Conservation (phyloP, 2,797 vertebrate genomes). For the Hoplostethus mediterraneus region DNA sequence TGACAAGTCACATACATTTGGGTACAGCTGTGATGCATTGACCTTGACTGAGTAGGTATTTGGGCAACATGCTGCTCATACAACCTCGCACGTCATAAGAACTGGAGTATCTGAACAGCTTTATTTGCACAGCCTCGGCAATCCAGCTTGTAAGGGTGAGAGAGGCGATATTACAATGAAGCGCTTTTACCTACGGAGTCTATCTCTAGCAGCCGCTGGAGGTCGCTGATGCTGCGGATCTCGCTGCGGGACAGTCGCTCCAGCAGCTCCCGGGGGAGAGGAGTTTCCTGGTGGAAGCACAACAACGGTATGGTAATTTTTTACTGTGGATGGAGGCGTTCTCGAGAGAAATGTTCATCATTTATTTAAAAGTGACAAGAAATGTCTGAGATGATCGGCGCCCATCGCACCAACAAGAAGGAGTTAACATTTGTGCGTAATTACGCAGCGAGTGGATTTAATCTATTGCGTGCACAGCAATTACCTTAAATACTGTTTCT, state of each 20-base stretch:
- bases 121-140: no score
- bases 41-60: no score
- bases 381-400: no score
- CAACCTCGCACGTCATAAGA: no score
- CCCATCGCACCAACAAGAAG: neutral
- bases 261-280: slow-evolving; percentile 92
- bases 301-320: neutral
- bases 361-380: neutral
- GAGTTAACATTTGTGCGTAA: slow-evolving; percentile 30
- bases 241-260: slow-evolving; percentile 94
- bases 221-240: slow-evolving; percentile 96
- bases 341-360: no score
- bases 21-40: no score
- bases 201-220: slow-evolving; percentile 97
- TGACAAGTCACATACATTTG: slow-evolving; percentile 1
- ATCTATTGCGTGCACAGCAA: neutral
- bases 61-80: no score
- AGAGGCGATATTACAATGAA: neutral
- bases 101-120: no score
- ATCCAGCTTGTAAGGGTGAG: neutral
- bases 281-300: slow-evolving; percentile 86
- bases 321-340: neutral
- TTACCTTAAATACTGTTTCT: neutral
- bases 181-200: slow-evolving; percentile 95
- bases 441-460: slow-evolving; percentile 31